Percentiles rank a stretch among this genome's conserved stretches.
Evolutionary conservation across 2,113 vertebrate species (phyloP).

Genomic region (Gallinago jamesoni): DNA sequence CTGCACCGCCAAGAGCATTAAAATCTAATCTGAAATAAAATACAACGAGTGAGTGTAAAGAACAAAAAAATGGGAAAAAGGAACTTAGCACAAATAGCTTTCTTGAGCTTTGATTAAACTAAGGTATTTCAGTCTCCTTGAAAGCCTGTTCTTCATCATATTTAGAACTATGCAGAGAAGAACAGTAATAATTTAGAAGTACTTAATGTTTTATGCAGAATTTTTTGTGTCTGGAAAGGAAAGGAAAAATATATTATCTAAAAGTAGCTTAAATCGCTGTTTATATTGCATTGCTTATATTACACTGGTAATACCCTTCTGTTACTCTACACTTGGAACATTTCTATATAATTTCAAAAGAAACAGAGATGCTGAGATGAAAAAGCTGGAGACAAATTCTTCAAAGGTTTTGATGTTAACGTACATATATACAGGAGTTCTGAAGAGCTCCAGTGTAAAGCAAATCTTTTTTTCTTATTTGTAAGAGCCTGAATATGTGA

Average conservation of each 20-base stretch:
- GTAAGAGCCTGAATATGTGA: not conserved
- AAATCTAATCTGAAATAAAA: not conserved
- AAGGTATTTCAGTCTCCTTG: not conserved
- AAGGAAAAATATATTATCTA: not conserved
- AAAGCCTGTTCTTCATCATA: not conserved
- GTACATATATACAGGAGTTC: not conserved
- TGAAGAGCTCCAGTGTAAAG: not conserved
- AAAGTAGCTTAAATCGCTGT: not conserved
- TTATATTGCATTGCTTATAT: not conserved
- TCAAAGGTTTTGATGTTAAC: not conserved
- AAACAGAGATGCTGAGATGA: not conserved
- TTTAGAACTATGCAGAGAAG: not conserved
- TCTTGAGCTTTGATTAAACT: not conserved
- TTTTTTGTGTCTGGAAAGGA: not conserved
- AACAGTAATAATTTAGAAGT: constrained; percentile 2
- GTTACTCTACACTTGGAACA: not conserved
- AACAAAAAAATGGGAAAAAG: not conserved
- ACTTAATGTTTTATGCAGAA: not conserved
- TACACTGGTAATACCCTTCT: not conserved
- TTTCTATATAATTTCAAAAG: not conserved
- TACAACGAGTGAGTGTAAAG: not conserved
- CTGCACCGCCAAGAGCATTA: not conserved
- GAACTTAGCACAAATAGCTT: not conserved
- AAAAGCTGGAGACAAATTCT: not conserved
- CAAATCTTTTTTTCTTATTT: not conserved